Percentiles rank a stretch among this genome's conserved stretches.
Conservation (phyloP, 2,888 invertebrate species). For the Oscheius sp. region DNA sequence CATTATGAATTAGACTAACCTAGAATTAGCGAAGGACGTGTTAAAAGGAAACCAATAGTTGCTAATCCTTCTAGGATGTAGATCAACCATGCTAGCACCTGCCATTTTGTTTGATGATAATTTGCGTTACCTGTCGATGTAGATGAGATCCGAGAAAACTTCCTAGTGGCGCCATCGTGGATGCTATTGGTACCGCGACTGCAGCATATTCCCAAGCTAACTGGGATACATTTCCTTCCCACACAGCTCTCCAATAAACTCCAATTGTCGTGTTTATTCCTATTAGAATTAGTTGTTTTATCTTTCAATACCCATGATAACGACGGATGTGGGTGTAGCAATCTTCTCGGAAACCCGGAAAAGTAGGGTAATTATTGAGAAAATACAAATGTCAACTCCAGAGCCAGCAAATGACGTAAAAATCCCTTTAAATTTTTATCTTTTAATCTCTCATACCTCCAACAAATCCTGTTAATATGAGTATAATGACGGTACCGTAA, state of each 20-base stretch:
- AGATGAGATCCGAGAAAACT: slow-evolving; percentile 24
- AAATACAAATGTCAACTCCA: slow-evolving; percentile 67
- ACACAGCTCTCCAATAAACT: slow-evolving; percentile 6
- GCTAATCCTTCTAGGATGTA: slow-evolving; percentile 14
- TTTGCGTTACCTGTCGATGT: slow-evolving; percentile 13
- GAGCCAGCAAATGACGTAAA: slow-evolving; percentile 66
- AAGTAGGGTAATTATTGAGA: slow-evolving; percentile 55
- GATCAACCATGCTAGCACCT: slow-evolving; percentile 10
- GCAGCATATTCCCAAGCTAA: slow-evolving; percentile 16
- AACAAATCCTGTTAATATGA: neutral
- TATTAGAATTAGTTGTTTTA: no score
- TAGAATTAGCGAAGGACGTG: no score
- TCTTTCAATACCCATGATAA: slow-evolving; percentile 62
- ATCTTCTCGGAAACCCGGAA: slow-evolving; percentile 60
- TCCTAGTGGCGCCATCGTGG: slow-evolving; percentile 13
- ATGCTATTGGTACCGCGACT: slow-evolving; percentile 4
- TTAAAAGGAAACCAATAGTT: slow-evolving; percentile 23
- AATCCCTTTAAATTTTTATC: no score
- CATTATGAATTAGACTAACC: no score
- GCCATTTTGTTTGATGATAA: neutral
- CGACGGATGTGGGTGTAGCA: slow-evolving; percentile 68
- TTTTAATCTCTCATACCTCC: no score
- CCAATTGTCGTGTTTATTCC: slow-evolving; percentile 51
- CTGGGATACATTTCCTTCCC: neutral
- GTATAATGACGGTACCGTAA: neutral